Conservation (phyloP, 2,797 vertebrate genomes). For the Erethizon dorsatum region DNA sequence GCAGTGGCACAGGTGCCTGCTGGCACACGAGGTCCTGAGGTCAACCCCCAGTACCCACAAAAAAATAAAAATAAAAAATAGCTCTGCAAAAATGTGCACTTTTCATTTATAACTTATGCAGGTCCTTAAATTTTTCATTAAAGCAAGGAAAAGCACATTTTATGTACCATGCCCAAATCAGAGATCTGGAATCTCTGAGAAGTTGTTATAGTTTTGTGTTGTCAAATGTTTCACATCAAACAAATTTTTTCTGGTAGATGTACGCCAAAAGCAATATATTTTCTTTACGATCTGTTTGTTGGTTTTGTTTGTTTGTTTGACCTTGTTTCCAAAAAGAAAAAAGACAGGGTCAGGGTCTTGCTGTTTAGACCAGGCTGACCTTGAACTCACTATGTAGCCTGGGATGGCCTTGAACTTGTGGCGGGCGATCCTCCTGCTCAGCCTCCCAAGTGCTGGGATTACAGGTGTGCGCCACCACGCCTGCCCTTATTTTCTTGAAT, state of each 20-base stretch:
- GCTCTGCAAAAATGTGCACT: background rate
- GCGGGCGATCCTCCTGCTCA: background rate
- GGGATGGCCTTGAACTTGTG: background rate
- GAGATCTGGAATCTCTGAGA: background rate
- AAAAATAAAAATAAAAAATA: background rate
- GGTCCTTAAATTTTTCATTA: background rate
- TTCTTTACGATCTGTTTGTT: background rate
- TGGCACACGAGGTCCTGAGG: too few relatives aligned
- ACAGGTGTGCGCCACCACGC: background rate
- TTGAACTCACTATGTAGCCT: background rate
- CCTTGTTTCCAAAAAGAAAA: background rate
- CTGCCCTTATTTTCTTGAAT: background rate
- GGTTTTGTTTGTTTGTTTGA: background rate
- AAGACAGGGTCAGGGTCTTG: background rate
- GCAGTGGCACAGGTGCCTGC: too few relatives aligned
- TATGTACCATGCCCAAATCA: rapidly evolving
- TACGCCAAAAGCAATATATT: background rate
- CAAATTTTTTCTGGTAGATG: background rate
- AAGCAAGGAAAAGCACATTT: background rate
- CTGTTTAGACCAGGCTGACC: background rate
- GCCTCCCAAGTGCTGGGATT: background rate
- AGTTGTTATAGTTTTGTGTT: background rate
- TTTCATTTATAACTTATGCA: background rate
- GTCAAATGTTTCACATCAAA: background rate
- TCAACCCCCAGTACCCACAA: too few relatives aligned